Conservation (phyloP, 2,113 vertebrate species). For the Phyllopteryx taeniolatus region DNA sequence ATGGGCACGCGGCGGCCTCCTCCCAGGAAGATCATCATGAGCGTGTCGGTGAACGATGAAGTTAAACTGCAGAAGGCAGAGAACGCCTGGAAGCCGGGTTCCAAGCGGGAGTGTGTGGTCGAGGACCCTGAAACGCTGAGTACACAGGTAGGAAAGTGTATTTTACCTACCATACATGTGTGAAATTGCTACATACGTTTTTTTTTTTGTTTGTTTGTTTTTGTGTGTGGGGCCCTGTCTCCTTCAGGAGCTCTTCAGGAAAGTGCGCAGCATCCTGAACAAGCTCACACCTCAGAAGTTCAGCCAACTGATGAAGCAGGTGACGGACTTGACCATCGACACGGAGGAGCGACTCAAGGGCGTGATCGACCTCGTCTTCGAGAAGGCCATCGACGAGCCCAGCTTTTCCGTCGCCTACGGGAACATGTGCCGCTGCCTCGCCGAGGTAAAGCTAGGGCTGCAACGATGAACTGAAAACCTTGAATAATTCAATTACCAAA, state of each 20-base stretch:
- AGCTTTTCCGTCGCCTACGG: constrained; percentile 96
- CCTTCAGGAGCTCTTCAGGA: constrained; percentile 89
- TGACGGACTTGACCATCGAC: constrained; percentile 93
- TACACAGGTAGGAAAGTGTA: constrained; percentile 78
- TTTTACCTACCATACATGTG: neutral
- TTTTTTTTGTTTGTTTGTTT: neutral
- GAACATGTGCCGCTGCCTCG: constrained; percentile 96
- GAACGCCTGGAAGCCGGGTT: constrained; percentile 91
- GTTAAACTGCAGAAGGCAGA: constrained; percentile 91
- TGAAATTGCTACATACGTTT: neutral
- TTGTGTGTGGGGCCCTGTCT: neutral
- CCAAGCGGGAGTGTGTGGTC: constrained; percentile 77
- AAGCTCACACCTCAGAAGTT: constrained; percentile 98
- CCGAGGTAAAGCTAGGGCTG: constrained; percentile 76
- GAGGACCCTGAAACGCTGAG: constrained; percentile 82
- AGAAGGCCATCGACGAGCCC: constrained; percentile 96
- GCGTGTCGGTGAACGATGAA: constrained; percentile 86
- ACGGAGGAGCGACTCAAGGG: constrained; percentile 96
- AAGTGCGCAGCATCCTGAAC: constrained; percentile 96
- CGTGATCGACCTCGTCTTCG: constrained; percentile 96
- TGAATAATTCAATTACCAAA: neutral
- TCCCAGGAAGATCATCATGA: constrained; percentile 92
- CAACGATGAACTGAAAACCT: neutral
- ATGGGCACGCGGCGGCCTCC: constrained; percentile 81
- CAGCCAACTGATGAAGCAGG: constrained; percentile 96